Base-by-base conservation (phyloP, 2,888 invertebrate species). In the Caenorhabditis panamensis region DNA sequence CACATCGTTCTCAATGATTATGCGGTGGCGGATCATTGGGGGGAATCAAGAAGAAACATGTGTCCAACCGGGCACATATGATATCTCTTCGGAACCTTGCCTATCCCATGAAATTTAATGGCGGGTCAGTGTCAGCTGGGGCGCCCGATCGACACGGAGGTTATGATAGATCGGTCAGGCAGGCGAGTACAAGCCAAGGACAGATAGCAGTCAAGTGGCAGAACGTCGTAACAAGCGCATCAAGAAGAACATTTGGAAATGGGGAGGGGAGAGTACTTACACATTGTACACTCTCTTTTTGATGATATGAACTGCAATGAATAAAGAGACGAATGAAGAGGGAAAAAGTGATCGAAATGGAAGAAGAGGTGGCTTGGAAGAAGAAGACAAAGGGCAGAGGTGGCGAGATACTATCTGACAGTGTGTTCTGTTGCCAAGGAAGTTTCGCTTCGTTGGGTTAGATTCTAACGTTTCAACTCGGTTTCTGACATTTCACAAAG, bases 221-320 rank as follows among this genome's bases (percentile, higher is more conserved):
- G 47, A 62, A 47, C 54, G 37, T 54, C 54, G 66, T 66, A 69
- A 69, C 51, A 59, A 61, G 69, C 58, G 58, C 13, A 59, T 58
- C 68, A 24, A 16, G 51, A 49, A 36, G 59, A 41, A 36, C 31
- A 59, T 61, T 37, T 53, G 51, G 41, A 49, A 20, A 36, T 53
- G 28, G 41, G 51, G 41, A 49, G 20, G 47, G 61, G 41, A 31
- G 51, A 18, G 47, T 11, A 62, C n/a, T 41, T 41, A 44, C 26
- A 24, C 47, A 47, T 47, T 47, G 47, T 47, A 47, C 47, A 47
- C 47, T 47, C 6, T 36, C 6, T 41, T 3, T 41, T 4, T 2
- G 47, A 47, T 47, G 47, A 47, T 47, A 47, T 47, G 47, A 18
- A 47, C 47, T 47, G 54, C 22, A 62, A 53, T 18, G 41, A 68